phyloP scores from a whole-genome alignment of 2,888 invertebrate species.

The Phortica okadai region DNA sequence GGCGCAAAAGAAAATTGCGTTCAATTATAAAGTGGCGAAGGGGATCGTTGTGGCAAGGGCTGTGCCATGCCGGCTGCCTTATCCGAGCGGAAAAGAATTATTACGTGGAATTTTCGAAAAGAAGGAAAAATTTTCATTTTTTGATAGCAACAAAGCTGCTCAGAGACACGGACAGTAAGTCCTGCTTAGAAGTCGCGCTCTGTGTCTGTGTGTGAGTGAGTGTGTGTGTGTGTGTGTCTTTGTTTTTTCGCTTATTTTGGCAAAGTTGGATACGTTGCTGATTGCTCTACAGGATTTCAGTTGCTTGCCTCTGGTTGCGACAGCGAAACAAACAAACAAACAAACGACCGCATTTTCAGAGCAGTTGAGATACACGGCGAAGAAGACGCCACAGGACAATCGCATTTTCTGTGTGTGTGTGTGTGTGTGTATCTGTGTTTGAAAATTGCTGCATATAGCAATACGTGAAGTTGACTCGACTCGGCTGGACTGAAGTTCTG shows the following conservation, averaged over 20 bases:
- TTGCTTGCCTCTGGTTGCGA: slow-evolving; percentile 27
- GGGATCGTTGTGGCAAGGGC: neutral
- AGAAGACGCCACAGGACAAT: slow-evolving; percentile 27
- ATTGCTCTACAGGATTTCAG: slow-evolving; percentile 27
- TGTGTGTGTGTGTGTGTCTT: slow-evolving; percentile 9
- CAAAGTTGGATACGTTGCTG: slow-evolving; percentile 27
- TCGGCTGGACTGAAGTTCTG: neutral
- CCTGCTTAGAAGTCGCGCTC: slow-evolving; percentile 43
- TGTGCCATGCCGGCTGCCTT: slow-evolving; percentile 42
- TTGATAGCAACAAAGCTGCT: slow-evolving; percentile 57
- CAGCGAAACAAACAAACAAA: slow-evolving; percentile 19
- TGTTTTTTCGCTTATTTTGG: slow-evolving; percentile 1
- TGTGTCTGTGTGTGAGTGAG: neutral
- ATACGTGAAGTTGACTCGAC: neutral
- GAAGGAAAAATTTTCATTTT: slow-evolving; percentile 59
- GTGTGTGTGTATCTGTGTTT: neutral
- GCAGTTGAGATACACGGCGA: slow-evolving; percentile 4
- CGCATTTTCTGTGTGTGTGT: slow-evolving; percentile 16
- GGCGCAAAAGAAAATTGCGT: slow-evolving; percentile 56
- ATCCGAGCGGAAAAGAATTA: slow-evolving; percentile 73
- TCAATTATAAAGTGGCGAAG: slow-evolving; percentile 54
- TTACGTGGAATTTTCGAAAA: slow-evolving; percentile 62
- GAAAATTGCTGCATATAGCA: neutral
- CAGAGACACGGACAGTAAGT: slow-evolving; percentile 37
- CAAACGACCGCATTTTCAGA: slow-evolving; percentile 4